Conservation (phyloP, 2,113 vertebrate genomes). For the Tamias sibiricus region DNA sequence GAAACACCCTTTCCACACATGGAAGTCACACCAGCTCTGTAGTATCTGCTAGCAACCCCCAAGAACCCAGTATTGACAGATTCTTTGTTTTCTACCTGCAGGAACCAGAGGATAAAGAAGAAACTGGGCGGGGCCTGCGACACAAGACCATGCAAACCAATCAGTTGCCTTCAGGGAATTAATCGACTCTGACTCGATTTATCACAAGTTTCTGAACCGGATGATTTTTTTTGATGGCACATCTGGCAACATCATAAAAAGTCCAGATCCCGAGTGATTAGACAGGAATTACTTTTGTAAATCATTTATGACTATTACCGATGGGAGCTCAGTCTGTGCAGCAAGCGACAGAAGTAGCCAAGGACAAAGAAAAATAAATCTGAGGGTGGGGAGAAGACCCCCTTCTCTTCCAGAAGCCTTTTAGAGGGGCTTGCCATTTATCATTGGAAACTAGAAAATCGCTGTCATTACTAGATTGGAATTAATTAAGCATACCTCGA, state of each 20-base stretch:
- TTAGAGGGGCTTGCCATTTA: slow-evolving; percentile 74
- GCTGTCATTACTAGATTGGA: slow-evolving; percentile 75
- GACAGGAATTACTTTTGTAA: slow-evolving; percentile 87
- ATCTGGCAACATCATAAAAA: slow-evolving; percentile 89
- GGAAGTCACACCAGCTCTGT: neutral
- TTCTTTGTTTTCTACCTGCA: neutral
- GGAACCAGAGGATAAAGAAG: slow-evolving; percentile 64
- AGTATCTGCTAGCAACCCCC: neutral
- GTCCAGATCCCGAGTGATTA: slow-evolving; percentile 85
- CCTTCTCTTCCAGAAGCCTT: slow-evolving; percentile 62
- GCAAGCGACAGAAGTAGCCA: slow-evolving; percentile 74
- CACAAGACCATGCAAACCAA: slow-evolving; percentile 54
- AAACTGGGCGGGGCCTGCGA: slow-evolving; percentile 68
- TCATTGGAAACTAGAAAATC: slow-evolving; percentile 80
- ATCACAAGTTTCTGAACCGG: slow-evolving; percentile 86
- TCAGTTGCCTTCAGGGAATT: slow-evolving; percentile 77
- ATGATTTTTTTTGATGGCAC: slow-evolving; percentile 87
- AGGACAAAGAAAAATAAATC: slow-evolving; percentile 80
- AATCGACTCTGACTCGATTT: slow-evolving; percentile 82
- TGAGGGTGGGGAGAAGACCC: slow-evolving; percentile 67
- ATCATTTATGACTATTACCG: slow-evolving; percentile 88
- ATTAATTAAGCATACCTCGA: slow-evolving; percentile 76
- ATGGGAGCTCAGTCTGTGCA: slow-evolving; percentile 81
- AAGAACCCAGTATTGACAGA: neutral
- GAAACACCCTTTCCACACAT: neutral